phyloP scores from a whole-genome alignment of 2,888 invertebrate species.

The Hipparchia sbordonii region DNA sequence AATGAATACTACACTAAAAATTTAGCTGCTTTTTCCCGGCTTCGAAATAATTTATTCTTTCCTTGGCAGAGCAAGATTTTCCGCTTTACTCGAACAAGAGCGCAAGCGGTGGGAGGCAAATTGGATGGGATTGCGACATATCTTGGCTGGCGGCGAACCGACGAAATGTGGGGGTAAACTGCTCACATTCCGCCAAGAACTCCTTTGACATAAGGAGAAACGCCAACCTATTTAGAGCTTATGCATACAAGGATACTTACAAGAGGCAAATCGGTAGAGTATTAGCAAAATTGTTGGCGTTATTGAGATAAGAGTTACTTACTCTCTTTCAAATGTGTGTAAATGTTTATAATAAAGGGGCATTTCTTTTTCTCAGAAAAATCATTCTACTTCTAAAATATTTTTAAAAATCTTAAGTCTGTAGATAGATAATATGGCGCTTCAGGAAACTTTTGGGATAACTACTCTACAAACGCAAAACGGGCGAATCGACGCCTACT shows the following conservation, averaged over 20 bases:
- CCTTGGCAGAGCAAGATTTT: conserved; percentile 69
- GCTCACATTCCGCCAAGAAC: conserved; percentile 64
- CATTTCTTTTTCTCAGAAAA: no score
- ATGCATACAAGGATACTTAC: conserved; percentile 43
- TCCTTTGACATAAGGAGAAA: conserved; percentile 58
- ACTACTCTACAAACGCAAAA: no score
- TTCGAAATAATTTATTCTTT: conserved; percentile 70
- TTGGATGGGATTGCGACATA: conserved; percentile 80
- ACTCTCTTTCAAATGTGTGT: conserved; percentile 1
- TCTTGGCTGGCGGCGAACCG: conserved; percentile 70
- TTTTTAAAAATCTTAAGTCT: no score
- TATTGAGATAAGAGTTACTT: conserved; percentile 8
- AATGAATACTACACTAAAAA: conserved; percentile 34
- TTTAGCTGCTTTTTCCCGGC: conserved; percentile 52
- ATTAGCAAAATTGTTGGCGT: conserved; percentile 23
- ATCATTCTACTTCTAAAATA: no score
- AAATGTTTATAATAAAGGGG: conserved; percentile 2
- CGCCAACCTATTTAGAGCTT: conserved; percentile 62
- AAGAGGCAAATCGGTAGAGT: conserved; percentile 34
- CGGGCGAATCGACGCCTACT: no score
- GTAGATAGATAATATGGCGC: no score
- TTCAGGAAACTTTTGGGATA: no score
- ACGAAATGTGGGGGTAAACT: conserved; percentile 74
- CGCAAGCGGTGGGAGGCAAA: conserved; percentile 73
- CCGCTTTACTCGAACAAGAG: conserved; percentile 74